Evolutionary conservation across 2,113 vertebrate genomes (phyloP), one percentile per base, ranked within the genome.

Genomic region (Platycercus adscitus): DNA sequence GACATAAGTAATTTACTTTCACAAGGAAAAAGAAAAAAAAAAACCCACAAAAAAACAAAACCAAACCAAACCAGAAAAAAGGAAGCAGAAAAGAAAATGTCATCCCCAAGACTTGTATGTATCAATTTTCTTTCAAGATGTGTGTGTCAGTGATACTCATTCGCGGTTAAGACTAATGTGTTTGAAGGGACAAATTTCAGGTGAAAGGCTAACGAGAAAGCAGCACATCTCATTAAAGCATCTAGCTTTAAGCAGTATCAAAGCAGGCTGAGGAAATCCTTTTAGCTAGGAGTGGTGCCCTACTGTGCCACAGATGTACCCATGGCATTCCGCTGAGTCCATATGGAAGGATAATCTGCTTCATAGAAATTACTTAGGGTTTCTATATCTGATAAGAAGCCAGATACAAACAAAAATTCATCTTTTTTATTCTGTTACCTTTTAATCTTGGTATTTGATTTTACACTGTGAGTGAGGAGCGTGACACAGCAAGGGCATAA

Each of bases 111-210:
- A 58, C 56, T 24, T 3, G 6, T 58, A 58, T 16, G 13, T 24
- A 58, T 10, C 56, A 9, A 26, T 53, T 75, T 75, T 37, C 11
- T 66, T 75, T 66, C 58, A 56, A 53, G 24, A 29, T 10, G 6
- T 0, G 0, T 10, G 4, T 44, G 24, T 18, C 31, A 64, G 19
- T 39, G 3, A 7, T 68, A 49, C 16, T 53, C 1, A 19, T 37
- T 50, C 37, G 16, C 26, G 18, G 17, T 33, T 58, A 35, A 58
- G 6, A 14, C 4, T 44, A 25, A 29, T 13, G 13, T 66, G 7
- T 53, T 71, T 68, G 37, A 76, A 83, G 24, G n/a, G 7, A 63
- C 1, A 3, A 15, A 58, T 80, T 71, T 80, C 50, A 63, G 17
- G 16, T 63, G 21, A 25, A 70, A 71, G 23, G 9, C 23, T 25